Base-by-base conservation (phyloP, 37 sponge, comb jelly and placozoan genomes). In the Amphimedon queenslandica region DNA sequence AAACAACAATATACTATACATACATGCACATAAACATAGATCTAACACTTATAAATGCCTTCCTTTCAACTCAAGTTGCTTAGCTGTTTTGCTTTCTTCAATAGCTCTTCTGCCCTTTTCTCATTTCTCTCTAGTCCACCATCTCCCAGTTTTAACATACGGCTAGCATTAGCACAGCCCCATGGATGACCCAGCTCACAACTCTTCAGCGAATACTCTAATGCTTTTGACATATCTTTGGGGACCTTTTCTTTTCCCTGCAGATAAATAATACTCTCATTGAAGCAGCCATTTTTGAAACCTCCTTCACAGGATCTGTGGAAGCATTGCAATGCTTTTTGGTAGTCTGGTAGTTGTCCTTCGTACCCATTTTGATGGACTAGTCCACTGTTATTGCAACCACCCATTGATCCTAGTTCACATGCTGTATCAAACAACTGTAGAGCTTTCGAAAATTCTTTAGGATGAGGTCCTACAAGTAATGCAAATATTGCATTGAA, bases 351-450 rank as follows among this genome's bases (percentile, higher is more conserved):
- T 28, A 24, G 70, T 4, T 24, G 40, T n/a, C 18, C 42, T 16
- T 76, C 72, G 5, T 53, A 31, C 23, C 37, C 34, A 37, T n/a
- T 57, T 66, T 77, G 69, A 38, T 42, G 57, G 20, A 83, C 78
- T 28, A 83, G 76, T 77, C 84, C 84, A 23, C 78, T 78, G 67
- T 83, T 83, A 40, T 83, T 83, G 57, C 84, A 83, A 16, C 72
- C 84, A n/a, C 84, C 84, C 42, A 70, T 56, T 0, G 56, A 63
- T 21, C 65, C 67, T 37, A 24, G 51, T 25, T 40, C 55, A 77
- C 84, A 83, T 18, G 71, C 61, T 24, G 31, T 70, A 3, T 24
- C 42, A 4, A 51, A 69, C 38, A 77, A 29, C 11, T 76, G 56
- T 36, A 83, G 55, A 64, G 84, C 84, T 25, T 36, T 83, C 25